phyloP scores from a whole-genome alignment of 37 sponge, comb jelly and placozoan genomes.

The Lycopodina hypogea region DNA sequence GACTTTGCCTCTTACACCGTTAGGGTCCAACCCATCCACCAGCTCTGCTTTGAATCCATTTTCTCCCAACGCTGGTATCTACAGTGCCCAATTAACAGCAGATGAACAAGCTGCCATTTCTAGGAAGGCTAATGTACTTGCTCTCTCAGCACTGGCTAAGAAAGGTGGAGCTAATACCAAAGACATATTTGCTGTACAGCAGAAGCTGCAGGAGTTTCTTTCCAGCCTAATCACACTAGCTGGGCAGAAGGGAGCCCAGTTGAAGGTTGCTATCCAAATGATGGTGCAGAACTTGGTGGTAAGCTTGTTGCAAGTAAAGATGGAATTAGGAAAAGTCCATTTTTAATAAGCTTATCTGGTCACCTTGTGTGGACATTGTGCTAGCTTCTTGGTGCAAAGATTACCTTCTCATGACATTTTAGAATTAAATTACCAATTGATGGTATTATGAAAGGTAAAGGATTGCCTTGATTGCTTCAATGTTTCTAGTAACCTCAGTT shows the following conservation, averaged over 20 bases:
- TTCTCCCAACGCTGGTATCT: background rate
- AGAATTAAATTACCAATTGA: too few species aligned
- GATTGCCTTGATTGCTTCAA: too few species aligned
- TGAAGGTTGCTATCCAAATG: conserved; percentile 54
- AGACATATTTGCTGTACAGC: conserved; percentile 50
- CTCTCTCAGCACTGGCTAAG: conserved; percentile 42
- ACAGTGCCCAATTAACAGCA: conserved; percentile 28
- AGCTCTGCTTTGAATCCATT: conserved; percentile 2
- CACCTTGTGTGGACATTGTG: too few species aligned
- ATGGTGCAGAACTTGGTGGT: conserved; percentile 77
- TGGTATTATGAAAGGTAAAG: too few species aligned
- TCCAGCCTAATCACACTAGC: conserved; percentile 69
- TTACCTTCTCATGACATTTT: too few species aligned
- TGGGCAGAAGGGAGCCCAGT: conserved; percentile 39
- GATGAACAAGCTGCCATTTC: conserved; percentile 50
- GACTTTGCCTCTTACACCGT: background rate
- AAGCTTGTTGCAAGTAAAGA: conserved; percentile 8
- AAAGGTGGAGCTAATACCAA: conserved; percentile 47
- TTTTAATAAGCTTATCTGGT: background rate
- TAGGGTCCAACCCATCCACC: background rate
- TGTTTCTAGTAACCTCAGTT: too few species aligned
- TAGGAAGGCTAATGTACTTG: conserved; percentile 51
- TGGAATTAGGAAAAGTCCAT: too few species aligned
- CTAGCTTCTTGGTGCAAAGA: too few species aligned
- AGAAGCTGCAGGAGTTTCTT: conserved; percentile 74